phyloP scores from a whole-genome alignment of 2,888 invertebrate species.

The Hirtodrosophila trivittata region DNA sequence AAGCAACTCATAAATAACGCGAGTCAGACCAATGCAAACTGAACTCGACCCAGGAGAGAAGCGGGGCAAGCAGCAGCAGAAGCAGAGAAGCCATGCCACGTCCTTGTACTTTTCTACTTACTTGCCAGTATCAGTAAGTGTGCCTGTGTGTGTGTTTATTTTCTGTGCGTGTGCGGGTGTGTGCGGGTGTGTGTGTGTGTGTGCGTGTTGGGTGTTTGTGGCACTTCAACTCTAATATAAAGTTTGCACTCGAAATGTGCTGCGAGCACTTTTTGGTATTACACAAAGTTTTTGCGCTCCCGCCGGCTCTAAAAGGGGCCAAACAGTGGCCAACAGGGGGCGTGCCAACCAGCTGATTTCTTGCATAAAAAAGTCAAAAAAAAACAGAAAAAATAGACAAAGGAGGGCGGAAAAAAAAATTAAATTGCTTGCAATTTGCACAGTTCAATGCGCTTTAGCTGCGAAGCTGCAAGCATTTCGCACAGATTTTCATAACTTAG shows the following conservation, averaged over 20 bases:
- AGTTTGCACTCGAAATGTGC: slow-evolving; percentile 76
- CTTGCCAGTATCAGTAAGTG: slow-evolving; percentile 38
- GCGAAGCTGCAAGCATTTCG: slow-evolving; percentile 61
- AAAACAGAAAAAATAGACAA: slow-evolving; percentile 17
- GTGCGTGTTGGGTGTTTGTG: slow-evolving; percentile 49
- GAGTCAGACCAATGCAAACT: slow-evolving; percentile 54
- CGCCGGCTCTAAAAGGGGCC: slow-evolving; percentile 18
- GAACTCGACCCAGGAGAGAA: slow-evolving; percentile 14
- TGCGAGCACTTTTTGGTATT: slow-evolving; percentile 77
- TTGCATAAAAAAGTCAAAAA: slow-evolving; percentile 38
- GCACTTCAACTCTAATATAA: slow-evolving; percentile 77
- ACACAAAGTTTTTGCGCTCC: slow-evolving; percentile 68
- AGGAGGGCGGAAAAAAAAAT: slow-evolving; percentile 47
- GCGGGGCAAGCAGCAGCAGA: background rate
- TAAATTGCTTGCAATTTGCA: slow-evolving; percentile 79
- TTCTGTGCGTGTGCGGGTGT: slow-evolving; percentile 21
- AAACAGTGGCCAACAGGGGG: slow-evolving; percentile 6
- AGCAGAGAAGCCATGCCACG: slow-evolving; percentile 49
- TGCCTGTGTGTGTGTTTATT: slow-evolving; percentile 15
- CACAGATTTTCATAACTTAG: slow-evolving; percentile 77
- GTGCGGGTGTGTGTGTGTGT: slow-evolving; percentile 9
- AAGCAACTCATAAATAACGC: slow-evolving; percentile 76
- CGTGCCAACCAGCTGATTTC: slow-evolving; percentile 58
- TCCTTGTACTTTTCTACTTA: slow-evolving; percentile 68
- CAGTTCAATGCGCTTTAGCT: slow-evolving; percentile 79